Conservation (phyloP, 1,140 invertebrate species). For the Drosophila varians region DNA sequence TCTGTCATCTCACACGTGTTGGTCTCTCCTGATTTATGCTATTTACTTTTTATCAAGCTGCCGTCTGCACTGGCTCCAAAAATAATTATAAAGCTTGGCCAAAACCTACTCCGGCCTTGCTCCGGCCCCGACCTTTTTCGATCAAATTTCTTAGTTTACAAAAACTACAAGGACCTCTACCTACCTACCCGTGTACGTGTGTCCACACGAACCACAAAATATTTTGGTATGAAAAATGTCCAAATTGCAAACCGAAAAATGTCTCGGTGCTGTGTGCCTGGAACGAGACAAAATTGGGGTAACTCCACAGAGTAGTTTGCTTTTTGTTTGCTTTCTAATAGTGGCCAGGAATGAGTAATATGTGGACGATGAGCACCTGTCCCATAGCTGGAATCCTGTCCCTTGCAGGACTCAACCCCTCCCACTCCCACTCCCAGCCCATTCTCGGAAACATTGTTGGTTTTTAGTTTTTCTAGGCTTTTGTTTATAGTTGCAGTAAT, state of each 20-base stretch:
- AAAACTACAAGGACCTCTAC: slow-evolving; percentile 29
- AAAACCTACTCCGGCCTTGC: background rate
- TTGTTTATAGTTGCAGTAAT: slow-evolving; percentile 62
- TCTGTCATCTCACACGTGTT: slow-evolving; percentile 30
- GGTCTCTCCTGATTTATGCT: slow-evolving; percentile 49
- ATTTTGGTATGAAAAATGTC: slow-evolving; percentile 64
- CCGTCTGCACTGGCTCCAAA: slow-evolving; percentile 50
- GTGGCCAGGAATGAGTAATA: slow-evolving; percentile 16
- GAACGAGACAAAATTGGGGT: slow-evolving; percentile 4
- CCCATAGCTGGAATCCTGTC: slow-evolving; percentile 32
- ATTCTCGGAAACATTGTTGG: slow-evolving; percentile 42
- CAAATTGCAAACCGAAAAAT: slow-evolving; percentile 60
- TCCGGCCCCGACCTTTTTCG: slow-evolving; percentile 36
- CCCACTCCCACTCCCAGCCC: background rate
- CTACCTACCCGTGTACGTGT: too few species aligned
- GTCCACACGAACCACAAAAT: slow-evolving; percentile 32
- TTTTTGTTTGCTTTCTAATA: slow-evolving; percentile 61
- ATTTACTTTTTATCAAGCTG: slow-evolving; percentile 58
- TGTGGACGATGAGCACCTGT: slow-evolving; percentile 41
- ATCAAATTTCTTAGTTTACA: slow-evolving; percentile 65
- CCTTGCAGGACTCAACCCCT: slow-evolving; percentile 4
- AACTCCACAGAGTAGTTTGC: slow-evolving; percentile 30
- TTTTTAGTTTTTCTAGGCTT: slow-evolving; percentile 40
- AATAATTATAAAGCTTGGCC: slow-evolving; percentile 51
- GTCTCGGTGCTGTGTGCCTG: slow-evolving; percentile 18